Evolutionary conservation across 2,113 vertebrate genomes (phyloP), one percentile per base, ranked within the genome.

Genomic region (Kryptolebias marmoratus): DNA sequence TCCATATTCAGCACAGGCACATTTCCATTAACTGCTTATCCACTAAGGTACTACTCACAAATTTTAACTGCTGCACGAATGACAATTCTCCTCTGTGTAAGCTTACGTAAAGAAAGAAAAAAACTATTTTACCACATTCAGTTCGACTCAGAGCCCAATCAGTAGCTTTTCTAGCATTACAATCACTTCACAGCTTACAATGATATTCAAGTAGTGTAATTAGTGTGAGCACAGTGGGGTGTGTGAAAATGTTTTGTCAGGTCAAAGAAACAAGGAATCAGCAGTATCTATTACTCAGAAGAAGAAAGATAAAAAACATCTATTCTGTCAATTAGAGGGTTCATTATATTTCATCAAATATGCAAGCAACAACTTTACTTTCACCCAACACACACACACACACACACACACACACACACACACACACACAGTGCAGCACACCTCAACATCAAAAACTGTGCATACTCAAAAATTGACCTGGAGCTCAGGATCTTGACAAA

Each of bases 401-500:
- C 53, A 12, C 53, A 55, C 53, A 13, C 68, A 54, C 68, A 28
- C 59, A 59, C 55, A 62, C 54, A 50, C 59, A 55, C 61, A 68
- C 13, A 64, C 36, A 53, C 36, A 22, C 57, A 65, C 49, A 64
- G 47, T 32, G 47, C 66, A 61, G 50, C 39, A 3, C 32, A 42
- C 39, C 0, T 12, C 73, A 67, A 52, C 72, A 77, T 68, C 77
- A 81, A 52, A 55, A 77, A 80, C 69, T 71, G 73, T 44, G 50
- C 73, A 79, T 58, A 52, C 55, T 44, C n/a, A 77, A 89, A 85
- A 78, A 83, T 79, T 61, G 47, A 85, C 39, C 64, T 77, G 74
- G 75, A 72, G 73, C 77, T 86, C 79, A 73, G 74, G 70, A 70
- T 88, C 74, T 85, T 86, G 79, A 91, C 88, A 90, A 89, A 91